phyloP scores from a whole-genome alignment of 2,888 invertebrate species.

The Chorisops tibialis region DNA sequence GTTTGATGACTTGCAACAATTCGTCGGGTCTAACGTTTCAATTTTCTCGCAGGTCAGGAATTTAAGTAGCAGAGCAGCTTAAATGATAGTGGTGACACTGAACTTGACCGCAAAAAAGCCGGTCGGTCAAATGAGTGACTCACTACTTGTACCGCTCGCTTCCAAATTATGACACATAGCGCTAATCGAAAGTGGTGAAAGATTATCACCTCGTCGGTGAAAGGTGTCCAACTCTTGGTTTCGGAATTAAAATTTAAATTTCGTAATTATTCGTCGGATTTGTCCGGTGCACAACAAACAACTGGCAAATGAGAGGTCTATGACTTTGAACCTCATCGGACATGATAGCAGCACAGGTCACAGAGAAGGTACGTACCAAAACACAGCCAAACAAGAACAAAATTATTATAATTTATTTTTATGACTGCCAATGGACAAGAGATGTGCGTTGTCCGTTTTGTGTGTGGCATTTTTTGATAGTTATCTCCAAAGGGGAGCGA shows the following conservation, averaged over 20 bases:
- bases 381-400: constrained; percentile 14
- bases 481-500: constrained; percentile 28
- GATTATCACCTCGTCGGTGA: neutral
- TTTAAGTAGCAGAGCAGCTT: no score
- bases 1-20: neutral
- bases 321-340: neutral
- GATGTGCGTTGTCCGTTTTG: constrained; percentile 22
- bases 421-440: constrained; percentile 22
- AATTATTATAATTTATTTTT: constrained; percentile 24
- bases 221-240: neutral
- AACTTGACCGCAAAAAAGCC: constrained; percentile 21
- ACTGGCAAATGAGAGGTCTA: constrained; percentile 10
- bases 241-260: no score
- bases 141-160: neutral
- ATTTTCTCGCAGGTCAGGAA: no score
- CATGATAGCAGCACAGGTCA: constrained; percentile 5
- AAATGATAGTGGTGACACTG: neutral
- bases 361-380: constrained; percentile 9
- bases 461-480: constrained; percentile 22
- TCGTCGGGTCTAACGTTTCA: neutral
- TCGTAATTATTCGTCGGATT: no score
- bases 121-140: constrained; percentile 2
- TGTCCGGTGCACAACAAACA: neutral
- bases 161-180: constrained; percentile 5
- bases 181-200: constrained; percentile 1